Percentiles rank a stretch among this genome's conserved stretches.
phyloP scores from a whole-genome alignment of 2,888 invertebrate species.

The Colletes collaris region DNA sequence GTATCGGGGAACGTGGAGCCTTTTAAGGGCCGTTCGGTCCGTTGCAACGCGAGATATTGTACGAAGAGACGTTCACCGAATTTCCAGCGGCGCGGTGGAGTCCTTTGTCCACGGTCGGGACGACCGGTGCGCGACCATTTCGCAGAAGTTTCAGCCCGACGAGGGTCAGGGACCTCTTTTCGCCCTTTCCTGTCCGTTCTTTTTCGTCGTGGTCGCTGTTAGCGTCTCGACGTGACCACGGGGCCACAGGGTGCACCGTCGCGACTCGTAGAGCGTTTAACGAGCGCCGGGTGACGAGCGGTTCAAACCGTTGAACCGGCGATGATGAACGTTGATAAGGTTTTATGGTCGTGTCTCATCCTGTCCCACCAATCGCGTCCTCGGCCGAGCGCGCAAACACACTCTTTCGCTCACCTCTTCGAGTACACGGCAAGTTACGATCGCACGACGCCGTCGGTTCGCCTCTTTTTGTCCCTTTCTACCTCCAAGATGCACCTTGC shows the following conservation, averaged over 20 bases:
- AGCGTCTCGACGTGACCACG: slow-evolving; percentile 67
- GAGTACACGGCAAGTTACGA: slow-evolving; percentile 40
- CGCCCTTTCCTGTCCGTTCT: slow-evolving; percentile 55
- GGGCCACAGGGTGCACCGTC: slow-evolving; percentile 58
- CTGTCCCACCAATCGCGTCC: slow-evolving; percentile 73
- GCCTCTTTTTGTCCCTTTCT: slow-evolving; percentile 26
- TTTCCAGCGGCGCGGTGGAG: slow-evolving; percentile 25
- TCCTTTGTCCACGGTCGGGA: slow-evolving; percentile 47
- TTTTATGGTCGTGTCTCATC: slow-evolving; percentile 78
- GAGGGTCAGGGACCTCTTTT: slow-evolving; percentile 63
- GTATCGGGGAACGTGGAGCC: no score
- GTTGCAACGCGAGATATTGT: no score
- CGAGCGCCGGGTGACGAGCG: slow-evolving; percentile 74
- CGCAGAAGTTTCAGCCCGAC: slow-evolving; percentile 47
- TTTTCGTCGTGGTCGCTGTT: slow-evolving; percentile 53
- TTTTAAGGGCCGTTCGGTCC: no score
- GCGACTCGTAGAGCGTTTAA: slow-evolving; percentile 74
- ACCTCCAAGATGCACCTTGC: slow-evolving; percentile 23
- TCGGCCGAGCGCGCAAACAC: slow-evolving; percentile 3
- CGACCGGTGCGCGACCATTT: slow-evolving; percentile 52
- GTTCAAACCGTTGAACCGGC: slow-evolving; percentile 76
- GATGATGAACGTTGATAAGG: slow-evolving; percentile 78
- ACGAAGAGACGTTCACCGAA: slow-evolving; percentile 5
- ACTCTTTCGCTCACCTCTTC: slow-evolving; percentile 48
- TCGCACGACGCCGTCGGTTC: slow-evolving; percentile 20